These are phyloP conservation scores for Apoda limacodes DNA, from an alignment of 2,888 invertebrate genomes.

Conservation along the genomic window DNA sequence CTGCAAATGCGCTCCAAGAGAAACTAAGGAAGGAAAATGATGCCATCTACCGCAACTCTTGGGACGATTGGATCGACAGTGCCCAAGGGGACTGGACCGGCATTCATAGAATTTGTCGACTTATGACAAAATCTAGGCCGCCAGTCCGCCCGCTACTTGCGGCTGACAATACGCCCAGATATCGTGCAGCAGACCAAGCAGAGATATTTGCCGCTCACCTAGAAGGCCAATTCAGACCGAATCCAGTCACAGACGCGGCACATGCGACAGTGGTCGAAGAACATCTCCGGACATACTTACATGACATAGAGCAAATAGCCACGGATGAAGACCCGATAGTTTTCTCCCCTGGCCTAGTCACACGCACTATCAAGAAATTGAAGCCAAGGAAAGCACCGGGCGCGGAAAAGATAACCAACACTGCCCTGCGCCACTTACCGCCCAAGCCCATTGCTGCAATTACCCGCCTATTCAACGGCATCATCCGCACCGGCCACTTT, in stretches of 20 bases:
- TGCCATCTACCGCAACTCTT: background rate
- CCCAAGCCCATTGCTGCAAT: conserved; percentile 10
- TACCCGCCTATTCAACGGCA: conserved; percentile 17
- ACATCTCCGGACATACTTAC: background rate
- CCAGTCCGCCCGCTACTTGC: conserved; percentile 5
- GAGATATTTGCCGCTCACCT: too few relatives aligned
- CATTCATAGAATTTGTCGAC: background rate
- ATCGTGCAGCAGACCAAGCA: too few relatives aligned
- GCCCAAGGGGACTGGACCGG: background rate
- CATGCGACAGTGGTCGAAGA: conserved; percentile 1
- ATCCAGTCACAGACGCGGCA: too few relatives aligned
- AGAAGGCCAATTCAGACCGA: too few relatives aligned
- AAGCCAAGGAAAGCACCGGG: too few relatives aligned
- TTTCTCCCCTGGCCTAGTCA: too few relatives aligned
- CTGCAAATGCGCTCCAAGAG: background rate
- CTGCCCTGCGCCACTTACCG: conserved; percentile 15
- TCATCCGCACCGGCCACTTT: too few relatives aligned
- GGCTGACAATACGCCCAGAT: background rate
- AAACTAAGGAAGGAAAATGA: background rate
- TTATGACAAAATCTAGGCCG: background rate
- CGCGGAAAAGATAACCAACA: too few relatives aligned
- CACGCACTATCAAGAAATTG: background rate
- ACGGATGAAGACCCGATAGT: conserved; percentile 4
- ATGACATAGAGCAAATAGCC: background rate
- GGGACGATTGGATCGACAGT: too few relatives aligned